These are phyloP conservation scores for Urocitellus parryii DNA, from an alignment of 2,113 vertebrate genomes.

Conservation along the genomic window DNA sequence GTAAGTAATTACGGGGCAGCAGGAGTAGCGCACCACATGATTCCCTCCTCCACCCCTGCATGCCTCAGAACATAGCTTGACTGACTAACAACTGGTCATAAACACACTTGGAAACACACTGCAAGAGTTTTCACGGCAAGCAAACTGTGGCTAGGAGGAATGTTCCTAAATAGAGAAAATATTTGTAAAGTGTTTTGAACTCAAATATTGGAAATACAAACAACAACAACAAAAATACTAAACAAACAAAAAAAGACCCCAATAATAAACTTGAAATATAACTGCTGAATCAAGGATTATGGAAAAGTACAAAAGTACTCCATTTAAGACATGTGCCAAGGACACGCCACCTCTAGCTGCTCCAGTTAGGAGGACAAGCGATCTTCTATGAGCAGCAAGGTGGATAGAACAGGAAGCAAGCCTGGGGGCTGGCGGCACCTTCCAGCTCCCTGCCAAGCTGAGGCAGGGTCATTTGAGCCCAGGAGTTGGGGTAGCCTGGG, in stretches of 20 bases:
- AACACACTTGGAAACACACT: slow-evolving; percentile 4
- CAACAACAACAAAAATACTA: neutral
- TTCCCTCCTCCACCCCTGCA: neutral
- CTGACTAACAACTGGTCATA: neutral
- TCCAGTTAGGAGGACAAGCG: slow-evolving; percentile 3
- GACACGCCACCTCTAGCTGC: neutral
- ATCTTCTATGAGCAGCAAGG: neutral
- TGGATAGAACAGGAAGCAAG: neutral
- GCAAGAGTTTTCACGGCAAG: slow-evolving; percentile 35
- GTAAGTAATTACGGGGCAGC: slow-evolving; percentile 17
- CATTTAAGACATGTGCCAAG: slow-evolving; percentile 9
- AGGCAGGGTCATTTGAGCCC: too few relatives aligned
- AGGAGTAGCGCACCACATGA: neutral
- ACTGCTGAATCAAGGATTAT: neutral
- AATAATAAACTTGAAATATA: neutral
- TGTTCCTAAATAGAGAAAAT: slow-evolving; percentile 27
- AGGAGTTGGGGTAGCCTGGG: too few relatives aligned
- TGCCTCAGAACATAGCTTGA: neutral
- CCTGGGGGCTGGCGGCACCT: too few relatives aligned
- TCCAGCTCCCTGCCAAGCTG: too few relatives aligned
- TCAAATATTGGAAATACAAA: slow-evolving; percentile 34
- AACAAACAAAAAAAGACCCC: too few relatives aligned
- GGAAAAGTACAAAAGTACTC: neutral
- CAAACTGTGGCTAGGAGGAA: slow-evolving; percentile 5
- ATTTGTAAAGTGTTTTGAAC: slow-evolving; percentile 35